These are phyloP conservation scores for Motacilla tschutschensis DNA, from an alignment of 2,113 vertebrate species.

Conservation along the genomic window DNA sequence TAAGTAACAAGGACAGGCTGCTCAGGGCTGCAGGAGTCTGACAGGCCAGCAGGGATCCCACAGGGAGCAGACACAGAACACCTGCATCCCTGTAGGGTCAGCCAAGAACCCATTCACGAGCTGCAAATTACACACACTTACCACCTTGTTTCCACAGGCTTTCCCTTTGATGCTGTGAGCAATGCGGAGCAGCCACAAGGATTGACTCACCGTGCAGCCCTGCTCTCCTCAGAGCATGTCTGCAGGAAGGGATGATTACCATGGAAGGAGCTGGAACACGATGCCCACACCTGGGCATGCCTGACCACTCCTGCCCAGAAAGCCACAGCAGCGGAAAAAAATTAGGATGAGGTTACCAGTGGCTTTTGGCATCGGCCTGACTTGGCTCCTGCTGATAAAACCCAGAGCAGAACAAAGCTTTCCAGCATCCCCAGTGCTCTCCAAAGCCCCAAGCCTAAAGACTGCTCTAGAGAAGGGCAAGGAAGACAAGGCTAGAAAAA, in stretches of 20 bases:
- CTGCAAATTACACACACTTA: background rate
- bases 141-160: background rate
- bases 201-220: background rate
- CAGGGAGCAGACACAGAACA: background rate
- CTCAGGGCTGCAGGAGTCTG: background rate
- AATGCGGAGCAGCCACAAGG: background rate
- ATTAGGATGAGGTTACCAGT: background rate
- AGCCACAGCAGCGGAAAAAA: background rate
- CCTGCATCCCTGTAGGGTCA: background rate
- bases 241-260: background rate
- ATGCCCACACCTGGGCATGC: background rate
- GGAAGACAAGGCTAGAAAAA: background rate
- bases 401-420: background rate
- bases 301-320: background rate
- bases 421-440: background rate
- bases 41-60: background rate
- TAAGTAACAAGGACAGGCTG: background rate
- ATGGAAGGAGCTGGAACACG: background rate
- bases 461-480: background rate
- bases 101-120: background rate
- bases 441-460: background rate
- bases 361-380: background rate
- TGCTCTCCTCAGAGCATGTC: background rate
- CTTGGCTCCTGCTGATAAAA: background rate
- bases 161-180: background rate